Evolutionary conservation across 1,140 invertebrate genomes (phyloP), one percentile per base, ranked within the genome.

Genomic region (Leptoteleia sp.): DNA sequence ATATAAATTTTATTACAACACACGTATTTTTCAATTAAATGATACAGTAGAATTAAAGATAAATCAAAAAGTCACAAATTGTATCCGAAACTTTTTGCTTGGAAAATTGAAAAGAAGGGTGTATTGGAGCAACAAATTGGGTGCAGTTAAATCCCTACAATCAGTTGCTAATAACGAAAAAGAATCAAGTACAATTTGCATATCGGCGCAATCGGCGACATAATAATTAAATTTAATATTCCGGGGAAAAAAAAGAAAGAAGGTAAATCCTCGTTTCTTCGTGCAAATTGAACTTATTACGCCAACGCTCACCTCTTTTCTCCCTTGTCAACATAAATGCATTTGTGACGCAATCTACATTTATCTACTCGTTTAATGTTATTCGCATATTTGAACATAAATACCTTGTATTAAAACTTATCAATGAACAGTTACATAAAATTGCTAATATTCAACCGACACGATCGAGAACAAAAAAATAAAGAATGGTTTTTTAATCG

Each of bases 121-220:
- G n/a, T n/a, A n/a, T n/a, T n/a, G n/a, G n/a, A n/a, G n/a, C n/a
- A n/a, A n/a, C n/a, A n/a, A n/a, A n/a, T n/a, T n/a, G n/a, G n/a
- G n/a, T 70, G 25, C 43, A 61, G 8, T 71, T 40, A 52, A 52
- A 48, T 0, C 6, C 9, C 0, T 0, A 19, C 59, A 48, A 71
- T 71, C 67, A 31, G 54, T 42, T 50, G 45, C 13, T 38, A 61
- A 71, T 61, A 71, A 71, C 8, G 55, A 27, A 12, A 43, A 71
- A 71, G 45, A 59, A 71, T 59, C 54, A 52, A 9, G 33, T 2
- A 0, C n/a, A n/a, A 50, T 71, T 71, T 52, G 67, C 67, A 71
- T 71, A 71, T 71, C 67, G 12, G 11, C 12, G 9, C 1, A 61
- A 71, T 70, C 65, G 9, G 42, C 9, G 12, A 7, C 3, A 6